A percentile compares a stretch with the other conserved stretches of the same genome.
Conservation (phyloP, 2,113 vertebrate genomes). For the Phoxinus phoxinus region DNA sequence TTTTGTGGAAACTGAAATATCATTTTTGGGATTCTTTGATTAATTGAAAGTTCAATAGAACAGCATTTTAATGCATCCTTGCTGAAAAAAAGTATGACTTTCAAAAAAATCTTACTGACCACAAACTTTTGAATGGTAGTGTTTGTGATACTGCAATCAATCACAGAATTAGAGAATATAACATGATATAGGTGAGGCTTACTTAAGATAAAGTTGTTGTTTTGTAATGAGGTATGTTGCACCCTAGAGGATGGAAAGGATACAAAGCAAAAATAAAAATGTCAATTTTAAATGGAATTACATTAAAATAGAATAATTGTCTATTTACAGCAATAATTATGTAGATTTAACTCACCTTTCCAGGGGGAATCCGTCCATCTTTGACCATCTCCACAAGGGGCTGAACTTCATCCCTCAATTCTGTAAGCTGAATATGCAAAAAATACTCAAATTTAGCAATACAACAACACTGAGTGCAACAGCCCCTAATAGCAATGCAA, state of each 20-base stretch:
- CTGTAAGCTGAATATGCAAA: conserved; percentile 73
- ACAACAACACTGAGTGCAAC: background rate
- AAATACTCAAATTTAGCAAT: background rate
- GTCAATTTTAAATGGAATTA: background rate
- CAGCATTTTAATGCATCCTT: no score
- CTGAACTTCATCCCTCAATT: conserved; percentile 87
- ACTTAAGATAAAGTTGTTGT: conserved; percentile 92
- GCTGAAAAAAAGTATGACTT: no score
- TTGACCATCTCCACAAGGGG: conserved; percentile 87
- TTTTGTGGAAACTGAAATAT: background rate
- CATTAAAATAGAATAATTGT: background rate
- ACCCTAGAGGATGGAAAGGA: conserved; percentile 69
- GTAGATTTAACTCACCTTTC: conserved; percentile 73
- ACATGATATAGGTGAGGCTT: conserved; percentile 53
- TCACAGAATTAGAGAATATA: background rate
- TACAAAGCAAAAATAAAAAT: background rate
- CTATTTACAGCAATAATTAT: background rate
- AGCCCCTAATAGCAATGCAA: background rate
- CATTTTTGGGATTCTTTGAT: background rate
- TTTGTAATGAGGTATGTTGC: conserved; percentile 88
- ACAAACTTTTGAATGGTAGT: no score
- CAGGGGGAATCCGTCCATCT: conserved; percentile 80
- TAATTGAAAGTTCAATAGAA: no score
- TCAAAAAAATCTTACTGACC: no score
- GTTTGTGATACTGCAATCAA: background rate